Evolutionary conservation across 1,140 invertebrate species (phyloP), one percentile per base, ranked within the genome.

Genomic region (Anagrus nilaparvatae): DNA sequence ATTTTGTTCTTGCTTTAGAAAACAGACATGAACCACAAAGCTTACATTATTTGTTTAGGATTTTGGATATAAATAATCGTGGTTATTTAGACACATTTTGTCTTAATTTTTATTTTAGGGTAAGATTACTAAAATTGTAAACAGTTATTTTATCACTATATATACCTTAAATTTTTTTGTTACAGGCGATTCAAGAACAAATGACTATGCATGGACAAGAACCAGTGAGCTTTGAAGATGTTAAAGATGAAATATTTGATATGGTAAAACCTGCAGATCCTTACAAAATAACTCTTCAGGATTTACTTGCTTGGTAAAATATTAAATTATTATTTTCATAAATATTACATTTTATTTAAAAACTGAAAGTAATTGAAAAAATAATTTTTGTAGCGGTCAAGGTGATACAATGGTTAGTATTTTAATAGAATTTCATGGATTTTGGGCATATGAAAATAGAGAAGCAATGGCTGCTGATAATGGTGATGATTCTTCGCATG

Each of bases 191-290:
- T 49, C 84, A 93, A 67, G 84, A 92, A 46, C 84, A 92, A 63
- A 85, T 96, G 76, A 75, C 76, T 24, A 70, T 79, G 10, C 82
- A 90, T 61, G 84, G 81, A 9, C 84, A 87, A 43, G 87, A 92
- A 50, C 79, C 82, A 2, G 84, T 95, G 1, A 79, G 78, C 48
- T 96, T 97, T 67, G 82, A 92, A 50, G 90, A 97, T 71, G 84
- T 97, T 0, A 93, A 94, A 68, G 88, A 97, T 70, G 92, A 97
- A 70, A 91, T 97, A 52, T 97, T 96, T 71, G 93, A 97, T 67
- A 97, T 98, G 92, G 87, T 96, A 0, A 85, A 89, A 53, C 91
- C 93, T 2, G 74, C 73, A 39, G 77, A 95, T 68, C 81, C 88
- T 0, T 70, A 77, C 4, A 81, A 80, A 60, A 94, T 97, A 48